These are phyloP conservation scores for Prunella fulvescens DNA, from an alignment of 2,113 vertebrate species.

Conservation along the genomic window DNA sequence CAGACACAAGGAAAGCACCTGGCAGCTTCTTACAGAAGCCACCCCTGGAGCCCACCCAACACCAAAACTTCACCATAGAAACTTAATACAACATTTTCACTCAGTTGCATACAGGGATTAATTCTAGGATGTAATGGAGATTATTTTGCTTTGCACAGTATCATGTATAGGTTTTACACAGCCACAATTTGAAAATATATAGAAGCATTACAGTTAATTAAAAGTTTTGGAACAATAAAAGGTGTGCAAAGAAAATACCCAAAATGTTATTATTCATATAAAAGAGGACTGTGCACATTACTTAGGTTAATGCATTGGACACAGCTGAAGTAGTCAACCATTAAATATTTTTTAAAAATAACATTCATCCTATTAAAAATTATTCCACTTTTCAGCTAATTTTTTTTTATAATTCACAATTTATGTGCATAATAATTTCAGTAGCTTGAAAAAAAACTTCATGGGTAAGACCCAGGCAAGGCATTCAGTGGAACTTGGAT, in stretches of 20 bases:
- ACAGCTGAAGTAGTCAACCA: background rate
- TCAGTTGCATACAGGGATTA: fast-evolving
- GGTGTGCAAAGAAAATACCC: background rate
- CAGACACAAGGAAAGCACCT: background rate
- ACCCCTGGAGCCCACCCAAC: background rate
- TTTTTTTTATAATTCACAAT: background rate
- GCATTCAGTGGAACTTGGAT: background rate
- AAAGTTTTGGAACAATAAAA: background rate
- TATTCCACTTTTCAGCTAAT: background rate
- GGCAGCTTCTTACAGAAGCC: background rate
- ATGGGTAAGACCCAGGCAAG: background rate
- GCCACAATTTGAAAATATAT: background rate
- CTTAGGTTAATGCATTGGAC: background rate
- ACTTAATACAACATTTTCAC: background rate
- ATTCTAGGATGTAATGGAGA: background rate
- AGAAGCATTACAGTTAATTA: background rate
- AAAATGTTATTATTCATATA: background rate
- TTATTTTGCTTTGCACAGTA: background rate
- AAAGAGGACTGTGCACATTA: background rate
- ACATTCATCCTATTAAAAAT: background rate
- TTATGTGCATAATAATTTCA: background rate
- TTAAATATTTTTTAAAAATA: background rate
- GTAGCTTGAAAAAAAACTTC: background rate
- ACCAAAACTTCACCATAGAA: background rate
- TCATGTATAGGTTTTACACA: background rate